Evolutionary conservation across 2,888 invertebrate species (phyloP), one percentile per base, ranked within the genome.

Genomic region (Itoplectis maculator): DNA sequence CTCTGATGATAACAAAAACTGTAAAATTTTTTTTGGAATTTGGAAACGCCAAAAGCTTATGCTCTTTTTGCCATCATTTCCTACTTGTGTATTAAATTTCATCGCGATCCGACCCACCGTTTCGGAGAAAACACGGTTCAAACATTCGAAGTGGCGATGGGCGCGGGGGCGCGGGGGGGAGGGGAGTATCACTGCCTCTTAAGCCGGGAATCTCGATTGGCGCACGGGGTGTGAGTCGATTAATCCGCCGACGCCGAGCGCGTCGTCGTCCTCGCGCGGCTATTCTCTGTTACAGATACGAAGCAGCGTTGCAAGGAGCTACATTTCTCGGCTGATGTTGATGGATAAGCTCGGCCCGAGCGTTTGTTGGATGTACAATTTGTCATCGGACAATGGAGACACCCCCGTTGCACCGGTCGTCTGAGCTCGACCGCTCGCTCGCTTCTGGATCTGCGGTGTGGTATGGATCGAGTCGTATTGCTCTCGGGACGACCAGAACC

Each of bases 321-420:
- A 69, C 66, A 82, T 70, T 72, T 83, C 68, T 73, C 76, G 35
- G 42, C 42, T 77, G 90, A 88, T 89, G 87, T 89, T 89, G 90
- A 90, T 90, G 86, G 87, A 90, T 90, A 87, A 86, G 81, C 85
- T 82, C 63, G 70, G 29, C 29, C 49, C 54, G 84, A 73, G 84
- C 84, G 84, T 72, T 81, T 76, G 84, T 84, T 72, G 83, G 87
- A 87, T 87, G 85, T 82, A 82, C 88, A 87, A 91, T 91, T 90
- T 90, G 90, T 91, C 91, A 90, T 88, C 81, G 85, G 73, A 88
- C 88, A 88, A 88, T 87, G 85, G 86, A 86, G 63, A 75, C n/a
- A n/a, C n/a, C 29, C 74, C 29, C 75, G n/a, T 15, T 61, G 70
- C 70, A 78, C 68, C 68, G 23, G 68, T 68, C 20, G 70, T 29